These are phyloP conservation scores for Irena cyanogastra DNA, from an alignment of 2,113 vertebrate species.

Conservation along the genomic window DNA sequence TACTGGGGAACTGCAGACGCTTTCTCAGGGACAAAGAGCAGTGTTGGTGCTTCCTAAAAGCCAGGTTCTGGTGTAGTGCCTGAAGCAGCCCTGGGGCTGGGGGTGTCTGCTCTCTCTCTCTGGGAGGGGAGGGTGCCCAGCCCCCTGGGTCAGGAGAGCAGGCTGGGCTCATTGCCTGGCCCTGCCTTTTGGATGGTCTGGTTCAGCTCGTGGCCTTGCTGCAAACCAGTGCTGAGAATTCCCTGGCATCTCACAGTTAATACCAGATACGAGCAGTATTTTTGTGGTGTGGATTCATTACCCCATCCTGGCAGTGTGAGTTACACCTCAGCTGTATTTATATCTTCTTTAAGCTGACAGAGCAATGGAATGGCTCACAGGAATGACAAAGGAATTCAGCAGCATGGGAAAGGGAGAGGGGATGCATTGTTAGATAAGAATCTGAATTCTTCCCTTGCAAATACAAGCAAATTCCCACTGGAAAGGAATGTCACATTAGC, in stretches of 20 bases:
- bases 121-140: not conserved
- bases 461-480: conserved; percentile 32
- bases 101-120: not conserved
- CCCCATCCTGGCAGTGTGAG: not conserved
- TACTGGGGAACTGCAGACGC: not conserved
- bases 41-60: not conserved
- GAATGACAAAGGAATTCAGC: conserved; percentile 1
- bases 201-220: not conserved
- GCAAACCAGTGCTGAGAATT: not conserved
- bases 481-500: conserved; percentile 34
- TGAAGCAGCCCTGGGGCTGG: not conserved
- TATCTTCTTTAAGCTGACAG: not conserved
- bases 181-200: not conserved
- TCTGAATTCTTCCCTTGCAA: conserved; percentile 21
- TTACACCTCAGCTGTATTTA: not conserved
- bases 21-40: not conserved
- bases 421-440: not conserved
- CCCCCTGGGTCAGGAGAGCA: not conserved
- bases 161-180: not conserved
- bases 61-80: no score
- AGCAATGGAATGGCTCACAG: not conserved
- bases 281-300: not conserved
- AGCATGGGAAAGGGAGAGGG: not conserved
- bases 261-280: not conserved
- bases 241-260: not conserved